phyloP scores from a whole-genome alignment of 2,888 invertebrate genomes.

The Agrotis segetum region DNA sequence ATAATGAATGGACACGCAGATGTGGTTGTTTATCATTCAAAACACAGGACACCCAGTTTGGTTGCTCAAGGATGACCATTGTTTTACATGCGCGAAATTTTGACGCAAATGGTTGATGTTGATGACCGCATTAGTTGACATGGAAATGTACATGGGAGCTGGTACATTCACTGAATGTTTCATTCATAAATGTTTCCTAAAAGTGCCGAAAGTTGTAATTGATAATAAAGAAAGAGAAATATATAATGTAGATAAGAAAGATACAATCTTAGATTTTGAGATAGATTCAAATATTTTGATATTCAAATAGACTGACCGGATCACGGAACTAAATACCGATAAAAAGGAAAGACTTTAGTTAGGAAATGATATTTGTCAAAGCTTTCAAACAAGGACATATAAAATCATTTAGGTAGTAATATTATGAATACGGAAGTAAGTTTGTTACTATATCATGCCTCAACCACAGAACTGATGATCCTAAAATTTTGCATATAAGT shows the following conservation, averaged over 20 bases:
- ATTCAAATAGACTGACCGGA: no score
- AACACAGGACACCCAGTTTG: conserved; percentile 34
- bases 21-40: conserved; percentile 35
- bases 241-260: no score
- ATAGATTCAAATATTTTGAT: no score
- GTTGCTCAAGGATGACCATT: conserved; percentile 55
- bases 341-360: no score
- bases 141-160: conserved; percentile 1
- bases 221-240: neutral
- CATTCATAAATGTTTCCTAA: neutral
- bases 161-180: neutral
- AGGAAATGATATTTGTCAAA: neutral
- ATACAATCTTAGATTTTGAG: neutral
- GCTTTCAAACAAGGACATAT: neutral
- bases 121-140: conserved; percentile 38
- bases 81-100: conserved; percentile 51
- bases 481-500: no score
- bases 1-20: conserved; percentile 41
- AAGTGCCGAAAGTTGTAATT: neutral
- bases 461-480: no score
- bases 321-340: neutral
- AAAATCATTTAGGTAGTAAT: no score
- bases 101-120: conserved; percentile 44
- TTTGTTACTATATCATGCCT: no score
- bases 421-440: no score